phyloP scores from a whole-genome alignment of 2,888 invertebrate species.

The Acanthacorydalis orientalis region DNA sequence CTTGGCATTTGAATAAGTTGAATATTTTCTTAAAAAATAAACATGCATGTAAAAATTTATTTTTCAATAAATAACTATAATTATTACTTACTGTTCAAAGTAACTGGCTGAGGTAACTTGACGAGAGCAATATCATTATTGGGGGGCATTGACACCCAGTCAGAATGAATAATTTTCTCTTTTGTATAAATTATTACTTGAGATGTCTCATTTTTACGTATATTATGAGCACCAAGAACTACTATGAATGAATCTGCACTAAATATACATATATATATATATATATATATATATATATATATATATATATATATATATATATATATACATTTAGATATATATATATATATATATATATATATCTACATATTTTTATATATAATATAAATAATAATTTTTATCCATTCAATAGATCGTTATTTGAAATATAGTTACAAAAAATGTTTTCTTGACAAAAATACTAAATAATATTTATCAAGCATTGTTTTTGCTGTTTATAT shows the following conservation, averaged over 20 bases:
- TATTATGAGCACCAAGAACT: slow-evolving; percentile 12
- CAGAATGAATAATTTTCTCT: slow-evolving; percentile 19
- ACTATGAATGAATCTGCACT: slow-evolving; percentile 16
- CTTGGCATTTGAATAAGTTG: slow-evolving; percentile 24
- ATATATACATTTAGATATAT: too few species aligned
- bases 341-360: too few species aligned
- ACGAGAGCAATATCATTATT: slow-evolving; percentile 29
- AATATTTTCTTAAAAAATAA: slow-evolving; percentile 21
- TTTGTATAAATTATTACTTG: slow-evolving; percentile 10
- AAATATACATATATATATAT: too few species aligned
- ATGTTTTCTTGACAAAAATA: too few species aligned
- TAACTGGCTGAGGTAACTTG: slow-evolving; percentile 21
- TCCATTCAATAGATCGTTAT: too few species aligned
- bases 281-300: too few species aligned
- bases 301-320: too few species aligned
- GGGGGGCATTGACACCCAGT: slow-evolving; percentile 18
- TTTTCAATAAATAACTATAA: too few species aligned
- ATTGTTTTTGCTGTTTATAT: not conserved
- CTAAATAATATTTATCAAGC: not conserved
- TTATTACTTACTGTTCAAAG: slow-evolving; percentile 22
- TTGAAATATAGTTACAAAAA: too few species aligned
- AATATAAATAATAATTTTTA: too few species aligned
- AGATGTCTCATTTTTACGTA: slow-evolving; percentile 7
- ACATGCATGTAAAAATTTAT: too few species aligned
- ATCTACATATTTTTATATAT: too few species aligned